Evolutionary conservation across 1,140 invertebrate genomes (phyloP), one percentile per base, ranked within the genome.

Genomic region (Mactra quadrangularis): DNA sequence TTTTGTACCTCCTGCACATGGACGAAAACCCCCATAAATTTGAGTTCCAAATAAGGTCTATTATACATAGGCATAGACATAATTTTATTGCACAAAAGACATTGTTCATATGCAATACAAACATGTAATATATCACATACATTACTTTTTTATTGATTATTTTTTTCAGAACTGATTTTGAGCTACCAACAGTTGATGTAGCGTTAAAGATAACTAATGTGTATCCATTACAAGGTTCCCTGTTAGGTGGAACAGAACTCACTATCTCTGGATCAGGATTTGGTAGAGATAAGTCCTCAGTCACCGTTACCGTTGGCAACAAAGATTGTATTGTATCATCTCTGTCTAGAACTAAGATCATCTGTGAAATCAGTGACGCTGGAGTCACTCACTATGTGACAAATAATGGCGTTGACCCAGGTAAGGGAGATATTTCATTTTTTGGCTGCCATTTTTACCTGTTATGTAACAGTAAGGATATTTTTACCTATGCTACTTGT

Each of bases 241-340:
- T 90, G 19, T 74, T 86, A 22, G 91, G 91, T 41, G 91, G 90
- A 0, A 91, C 90, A 2, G 9, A 59, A 29, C 41, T 92, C 3
- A 89, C 87, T 4, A 84, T 91, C 35, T 81, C 85, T 19, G 91
- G 90, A 1, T 59, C 70, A 29, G 90, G 90, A 15, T 91, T 91
- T 72, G 79, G 76, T 19, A 78, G n/a, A 9, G 74, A 87, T 76
- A 59, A 6, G 25, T 76, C 85, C 3, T 19, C 22, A 4, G 86
- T 87, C n/a, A 66, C 82, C 7, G 86, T 91, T 25, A 86, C 33
- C 17, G 53, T 92, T 31, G 89, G 86, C 9, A 31, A 59, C 7
- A 47, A 79, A 19, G 27, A 33, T 4, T 92, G 91, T 79, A 79
- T 78, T 15, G 41, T 90, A 3, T 53, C 72, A 19, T 52, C 52